A percentile compares a stretch with the other conserved stretches of the same genome.
These are phyloP conservation scores for Knipowitschia caucasica DNA, from an alignment of 2,797 vertebrate genomes.

Conservation along the genomic window DNA sequence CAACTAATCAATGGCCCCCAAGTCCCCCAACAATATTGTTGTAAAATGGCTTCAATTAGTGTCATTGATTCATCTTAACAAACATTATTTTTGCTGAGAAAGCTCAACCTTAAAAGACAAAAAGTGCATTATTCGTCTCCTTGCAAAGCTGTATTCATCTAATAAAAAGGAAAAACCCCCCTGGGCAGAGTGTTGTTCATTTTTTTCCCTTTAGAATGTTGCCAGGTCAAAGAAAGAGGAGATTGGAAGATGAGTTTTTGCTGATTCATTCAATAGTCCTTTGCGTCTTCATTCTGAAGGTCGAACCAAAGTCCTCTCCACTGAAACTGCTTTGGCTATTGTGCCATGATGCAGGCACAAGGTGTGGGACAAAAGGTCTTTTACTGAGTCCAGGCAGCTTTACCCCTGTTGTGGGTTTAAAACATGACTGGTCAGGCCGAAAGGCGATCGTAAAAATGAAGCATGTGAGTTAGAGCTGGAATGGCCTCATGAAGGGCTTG, in stretches of 20 bases:
- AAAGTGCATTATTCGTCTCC: slow-evolving; percentile 30
- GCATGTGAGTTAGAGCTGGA: slow-evolving; percentile 57
- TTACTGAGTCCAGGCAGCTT: slow-evolving; percentile 79
- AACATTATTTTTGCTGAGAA: slow-evolving; percentile 55
- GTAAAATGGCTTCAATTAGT: slow-evolving; percentile 61
- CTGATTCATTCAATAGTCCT: slow-evolving; percentile 47
- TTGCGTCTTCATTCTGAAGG: slow-evolving; percentile 30
- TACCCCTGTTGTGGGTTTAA: slow-evolving; percentile 65
- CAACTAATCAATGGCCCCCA: slow-evolving; percentile 63
- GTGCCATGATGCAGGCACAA: slow-evolving; percentile 48
- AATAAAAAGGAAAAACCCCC: slow-evolving; percentile 13
- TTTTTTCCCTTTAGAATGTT: slow-evolving; percentile 31
- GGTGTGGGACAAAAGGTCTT: slow-evolving; percentile 60
- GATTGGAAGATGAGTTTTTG: slow-evolving; percentile 36
- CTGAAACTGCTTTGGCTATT: slow-evolving; percentile 55
- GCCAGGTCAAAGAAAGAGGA: slow-evolving; percentile 23
- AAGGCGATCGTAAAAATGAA: slow-evolving; percentile 69
- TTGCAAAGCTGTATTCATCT: slow-evolving; percentile 9
- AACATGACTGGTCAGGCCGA: slow-evolving; percentile 44
- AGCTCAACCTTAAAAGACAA: slow-evolving; percentile 54
- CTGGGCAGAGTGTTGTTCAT: slow-evolving; percentile 9
- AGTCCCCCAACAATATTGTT: slow-evolving; percentile 67
- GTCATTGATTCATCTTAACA: slow-evolving; percentile 64
- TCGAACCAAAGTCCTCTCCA: slow-evolving; percentile 42
- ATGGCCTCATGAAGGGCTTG: slow-evolving; percentile 51